A percentile compares a stretch with the other conserved stretches of the same genome.
These are phyloP conservation scores for Barnardius zonarius DNA, from an alignment of 2,113 vertebrate species.

Conservation along the genomic window DNA sequence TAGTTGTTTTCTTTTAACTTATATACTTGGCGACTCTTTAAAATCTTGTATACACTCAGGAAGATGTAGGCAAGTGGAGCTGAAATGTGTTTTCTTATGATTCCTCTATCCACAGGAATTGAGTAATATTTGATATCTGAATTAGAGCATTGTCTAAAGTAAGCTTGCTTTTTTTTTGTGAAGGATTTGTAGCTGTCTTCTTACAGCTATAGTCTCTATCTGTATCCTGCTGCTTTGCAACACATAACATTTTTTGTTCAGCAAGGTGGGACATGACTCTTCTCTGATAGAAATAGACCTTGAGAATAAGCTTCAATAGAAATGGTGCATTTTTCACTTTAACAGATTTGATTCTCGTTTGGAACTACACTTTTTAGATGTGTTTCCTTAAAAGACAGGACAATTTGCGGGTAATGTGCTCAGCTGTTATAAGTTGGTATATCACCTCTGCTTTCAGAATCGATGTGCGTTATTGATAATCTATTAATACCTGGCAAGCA, in stretches of 20 bases:
- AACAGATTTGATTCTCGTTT: neutral
- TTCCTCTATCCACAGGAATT: neutral
- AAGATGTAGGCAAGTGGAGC: neutral
- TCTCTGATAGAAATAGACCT: neutral
- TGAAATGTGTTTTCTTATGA: neutral
- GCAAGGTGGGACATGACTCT: neutral
- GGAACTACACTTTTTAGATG: neutral
- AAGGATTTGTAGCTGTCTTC: neutral
- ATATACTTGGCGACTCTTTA: neutral
- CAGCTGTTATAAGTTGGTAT: neutral
- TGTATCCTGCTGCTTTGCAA: neutral
- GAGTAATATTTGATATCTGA: neutral
- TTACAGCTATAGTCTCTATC: neutral
- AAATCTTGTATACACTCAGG: neutral
- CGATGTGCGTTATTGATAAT: neutral
- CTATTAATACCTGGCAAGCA: neutral
- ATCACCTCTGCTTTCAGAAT: neutral
- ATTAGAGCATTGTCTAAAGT: neutral
- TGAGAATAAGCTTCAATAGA: neutral
- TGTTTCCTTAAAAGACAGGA: neutral
- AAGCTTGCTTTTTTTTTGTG: neutral
- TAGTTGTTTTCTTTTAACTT: neutral
- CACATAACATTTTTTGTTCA: neutral
- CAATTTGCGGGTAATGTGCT: neutral
- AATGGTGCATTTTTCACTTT: neutral